Conservation (phyloP, 2,888 invertebrate species). For the Conus canariensis region DNA sequence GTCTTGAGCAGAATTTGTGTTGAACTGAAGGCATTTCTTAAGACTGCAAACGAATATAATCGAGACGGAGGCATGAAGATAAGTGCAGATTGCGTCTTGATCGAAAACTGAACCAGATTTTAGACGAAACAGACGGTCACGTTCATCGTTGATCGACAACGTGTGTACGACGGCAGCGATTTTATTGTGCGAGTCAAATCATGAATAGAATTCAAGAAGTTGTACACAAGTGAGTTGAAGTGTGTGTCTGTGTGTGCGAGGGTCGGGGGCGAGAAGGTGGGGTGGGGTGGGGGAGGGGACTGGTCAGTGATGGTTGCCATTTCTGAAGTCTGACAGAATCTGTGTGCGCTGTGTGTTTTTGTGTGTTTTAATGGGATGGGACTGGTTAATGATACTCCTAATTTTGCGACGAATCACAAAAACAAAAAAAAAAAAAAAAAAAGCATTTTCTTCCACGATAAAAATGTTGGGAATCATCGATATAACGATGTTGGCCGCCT, state of each 20-base stretch:
- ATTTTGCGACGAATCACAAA: no score
- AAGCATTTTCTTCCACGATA: no score
- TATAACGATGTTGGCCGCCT: no score
- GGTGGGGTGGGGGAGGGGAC: no score
- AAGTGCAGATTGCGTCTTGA: not conserved
- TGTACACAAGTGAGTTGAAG: conserved; percentile 41
- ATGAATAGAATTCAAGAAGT: conserved; percentile 47
- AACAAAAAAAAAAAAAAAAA: no score
- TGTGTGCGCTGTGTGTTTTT: no score
- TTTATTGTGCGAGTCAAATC: not conserved
- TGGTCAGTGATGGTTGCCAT: no score
- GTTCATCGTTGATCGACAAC: not conserved
- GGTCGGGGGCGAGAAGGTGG: not conserved
- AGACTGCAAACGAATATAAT: not conserved
- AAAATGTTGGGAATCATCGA: no score
- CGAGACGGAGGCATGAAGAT: not conserved
- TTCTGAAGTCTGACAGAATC: no score
- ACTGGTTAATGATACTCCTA: no score
- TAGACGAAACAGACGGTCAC: not conserved
- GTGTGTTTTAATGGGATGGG: no score
- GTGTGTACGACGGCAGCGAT: not conserved
- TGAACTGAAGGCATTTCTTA: not conserved
- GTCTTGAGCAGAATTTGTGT: not conserved
- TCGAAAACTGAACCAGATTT: not conserved
- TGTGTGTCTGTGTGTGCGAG: not conserved